Conservation (phyloP, 1,140 invertebrate species). For the Babylonia areolata region DNA sequence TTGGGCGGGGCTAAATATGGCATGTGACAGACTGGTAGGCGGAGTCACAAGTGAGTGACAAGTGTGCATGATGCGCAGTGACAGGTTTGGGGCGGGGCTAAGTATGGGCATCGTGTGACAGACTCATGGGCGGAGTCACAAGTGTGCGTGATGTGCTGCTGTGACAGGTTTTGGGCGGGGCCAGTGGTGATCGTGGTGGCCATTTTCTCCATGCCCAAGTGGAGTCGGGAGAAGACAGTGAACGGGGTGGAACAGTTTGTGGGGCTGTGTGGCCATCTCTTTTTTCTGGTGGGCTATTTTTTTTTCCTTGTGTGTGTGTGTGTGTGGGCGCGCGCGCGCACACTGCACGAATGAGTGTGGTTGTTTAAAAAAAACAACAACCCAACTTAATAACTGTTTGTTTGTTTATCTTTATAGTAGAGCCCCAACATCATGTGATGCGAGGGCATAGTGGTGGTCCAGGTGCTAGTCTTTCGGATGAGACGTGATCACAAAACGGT, state of each 20-base stretch:
- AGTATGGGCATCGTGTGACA: conserved; percentile 83
- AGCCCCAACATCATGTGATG: not conserved
- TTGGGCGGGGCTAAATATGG: not conserved
- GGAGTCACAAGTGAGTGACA: too few species aligned
- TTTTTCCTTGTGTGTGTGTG: too few species aligned
- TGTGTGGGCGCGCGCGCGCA: too few species aligned
- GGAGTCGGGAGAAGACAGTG: conserved; percentile 93
- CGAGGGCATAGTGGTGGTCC: too few species aligned
- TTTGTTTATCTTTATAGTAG: not conserved
- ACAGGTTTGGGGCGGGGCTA: conserved; percentile 86
- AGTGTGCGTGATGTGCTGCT: not conserved
- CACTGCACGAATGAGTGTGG: too few species aligned
- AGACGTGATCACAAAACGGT: too few species aligned
- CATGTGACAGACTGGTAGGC: conserved; percentile 23
- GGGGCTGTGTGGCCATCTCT: not conserved
- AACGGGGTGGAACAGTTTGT: conserved; percentile 77
- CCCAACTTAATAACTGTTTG: not conserved
- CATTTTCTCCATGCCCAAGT: conserved; percentile 86
- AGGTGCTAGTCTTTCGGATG: too few species aligned
- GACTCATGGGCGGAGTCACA: not conserved
- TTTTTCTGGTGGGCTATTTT: not conserved
- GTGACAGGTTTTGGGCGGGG: conserved; percentile 83
- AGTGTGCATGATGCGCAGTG: too few species aligned
- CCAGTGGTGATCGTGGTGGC: conserved; percentile 85
- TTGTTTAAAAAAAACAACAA: not conserved